Conservation (phyloP, 2,797 vertebrate species). For the Smutsia temminckii region DNA sequence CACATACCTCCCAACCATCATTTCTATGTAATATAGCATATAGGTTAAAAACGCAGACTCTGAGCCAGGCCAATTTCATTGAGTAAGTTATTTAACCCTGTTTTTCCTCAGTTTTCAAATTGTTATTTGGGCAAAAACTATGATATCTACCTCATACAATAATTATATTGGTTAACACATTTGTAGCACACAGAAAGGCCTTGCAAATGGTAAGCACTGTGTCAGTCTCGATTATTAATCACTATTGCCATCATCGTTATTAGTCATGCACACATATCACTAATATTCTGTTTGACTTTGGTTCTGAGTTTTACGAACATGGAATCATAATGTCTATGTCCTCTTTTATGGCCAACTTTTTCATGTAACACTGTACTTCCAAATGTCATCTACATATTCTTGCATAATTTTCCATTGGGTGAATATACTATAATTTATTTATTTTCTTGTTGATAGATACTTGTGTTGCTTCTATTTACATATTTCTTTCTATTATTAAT, state of each 20-base stretch:
- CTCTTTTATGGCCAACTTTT: neutral
- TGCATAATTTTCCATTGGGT: neutral
- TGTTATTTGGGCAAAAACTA: neutral
- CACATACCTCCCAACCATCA: neutral
- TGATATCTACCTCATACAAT: neutral
- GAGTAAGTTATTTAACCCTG: neutral
- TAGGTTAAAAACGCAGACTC: neutral
- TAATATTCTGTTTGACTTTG: neutral
- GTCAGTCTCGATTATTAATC: neutral
- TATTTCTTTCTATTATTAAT: neutral
- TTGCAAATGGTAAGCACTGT: neutral
- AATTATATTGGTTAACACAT: neutral
- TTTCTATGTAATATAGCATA: neutral
- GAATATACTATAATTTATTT: neutral
- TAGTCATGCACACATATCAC: neutral
- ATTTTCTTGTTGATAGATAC: neutral
- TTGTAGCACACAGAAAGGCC: neutral
- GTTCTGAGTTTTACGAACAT: slow-evolving; percentile 3
- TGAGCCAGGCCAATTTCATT: neutral
- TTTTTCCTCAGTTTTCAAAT: slow-evolving; percentile 4
- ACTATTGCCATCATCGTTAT: neutral
- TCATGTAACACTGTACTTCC: neutral
- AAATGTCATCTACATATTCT: neutral
- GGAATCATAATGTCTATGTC: neutral
- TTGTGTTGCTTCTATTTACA: neutral